phyloP scores from a whole-genome alignment of 2,113 vertebrate species.

The Callionymus lyra region DNA sequence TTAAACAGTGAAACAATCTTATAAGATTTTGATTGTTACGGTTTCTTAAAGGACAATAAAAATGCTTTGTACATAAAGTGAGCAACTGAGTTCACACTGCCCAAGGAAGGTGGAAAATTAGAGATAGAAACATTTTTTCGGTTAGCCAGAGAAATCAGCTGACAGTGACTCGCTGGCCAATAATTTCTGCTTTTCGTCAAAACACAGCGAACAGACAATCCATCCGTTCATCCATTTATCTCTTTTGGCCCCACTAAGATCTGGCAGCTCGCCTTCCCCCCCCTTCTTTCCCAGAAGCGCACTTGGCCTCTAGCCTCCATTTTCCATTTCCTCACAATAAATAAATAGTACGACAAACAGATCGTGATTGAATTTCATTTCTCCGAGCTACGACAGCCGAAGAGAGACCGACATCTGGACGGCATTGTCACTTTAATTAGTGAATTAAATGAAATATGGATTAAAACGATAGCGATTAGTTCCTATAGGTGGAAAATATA shows the following conservation, averaged over 20 bases:
- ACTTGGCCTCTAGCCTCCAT: conserved; percentile 40
- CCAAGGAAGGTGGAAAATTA: not conserved
- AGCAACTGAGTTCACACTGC: too few relatives aligned
- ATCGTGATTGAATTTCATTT: conserved; percentile 20
- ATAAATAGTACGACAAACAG: conserved; percentile 38
- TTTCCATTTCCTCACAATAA: conserved; percentile 58
- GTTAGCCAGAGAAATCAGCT: not conserved
- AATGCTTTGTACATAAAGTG: too few relatives aligned
- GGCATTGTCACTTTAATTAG: too few relatives aligned
- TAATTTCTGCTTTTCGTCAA: conserved; percentile 7
- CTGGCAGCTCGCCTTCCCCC: conserved; percentile 24
- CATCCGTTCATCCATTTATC: conserved; percentile 4
- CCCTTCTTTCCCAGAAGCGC: conserved; percentile 45
- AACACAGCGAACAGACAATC: conserved; percentile 14
- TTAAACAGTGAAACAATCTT: too few relatives aligned
- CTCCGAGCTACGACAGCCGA: too few relatives aligned
- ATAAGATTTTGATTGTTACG: too few relatives aligned
- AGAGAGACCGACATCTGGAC: too few relatives aligned
- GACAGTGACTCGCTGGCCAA: conserved; percentile 1
- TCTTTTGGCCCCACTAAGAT: conserved; percentile 7
- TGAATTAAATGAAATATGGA: too few relatives aligned
- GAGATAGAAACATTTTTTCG: not conserved
- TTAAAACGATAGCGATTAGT: too few relatives aligned
- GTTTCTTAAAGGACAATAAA: too few relatives aligned
- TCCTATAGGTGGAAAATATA: too few relatives aligned